Conservation (phyloP, 2,113 vertebrate species). For the Triplophysa rosa region DNA sequence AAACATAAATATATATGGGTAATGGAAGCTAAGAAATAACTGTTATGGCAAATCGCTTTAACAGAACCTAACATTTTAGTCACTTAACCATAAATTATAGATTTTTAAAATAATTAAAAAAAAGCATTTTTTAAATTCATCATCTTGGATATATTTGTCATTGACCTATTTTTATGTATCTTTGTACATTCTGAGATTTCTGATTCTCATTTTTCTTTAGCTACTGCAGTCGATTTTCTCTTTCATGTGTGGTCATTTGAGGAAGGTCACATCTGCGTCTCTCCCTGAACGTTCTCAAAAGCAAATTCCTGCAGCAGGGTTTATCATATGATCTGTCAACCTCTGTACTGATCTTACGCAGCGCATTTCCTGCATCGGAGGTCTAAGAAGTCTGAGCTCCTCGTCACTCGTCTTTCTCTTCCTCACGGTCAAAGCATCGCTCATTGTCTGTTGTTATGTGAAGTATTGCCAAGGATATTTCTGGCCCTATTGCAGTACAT, state of each 20-base stretch:
- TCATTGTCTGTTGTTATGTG: not conserved
- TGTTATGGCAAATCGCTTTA: too few species aligned
- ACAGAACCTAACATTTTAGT: too few species aligned
- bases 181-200: not conserved
- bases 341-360: not conserved
- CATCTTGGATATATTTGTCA: too few species aligned
- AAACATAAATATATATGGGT: too few species aligned
- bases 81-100: too few species aligned
- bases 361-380: not conserved
- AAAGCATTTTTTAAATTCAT: too few species aligned
- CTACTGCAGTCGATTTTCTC: not conserved
- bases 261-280: not conserved
- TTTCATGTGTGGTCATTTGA: not conserved
- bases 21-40: too few species aligned
- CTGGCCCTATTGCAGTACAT: constrained; percentile 13
- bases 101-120: too few species aligned
- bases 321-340: not conserved
- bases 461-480: constrained; percentile 17
- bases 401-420: not conserved
- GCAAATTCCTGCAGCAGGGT: not conserved
- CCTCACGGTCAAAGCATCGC: not conserved
- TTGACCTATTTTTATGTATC: too few species aligned
- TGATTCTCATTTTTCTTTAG: not conserved
- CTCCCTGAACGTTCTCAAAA: not conserved
- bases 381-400: too few species aligned